Conservation (phyloP, 2,113 vertebrate genomes). For the Naja naja region DNA sequence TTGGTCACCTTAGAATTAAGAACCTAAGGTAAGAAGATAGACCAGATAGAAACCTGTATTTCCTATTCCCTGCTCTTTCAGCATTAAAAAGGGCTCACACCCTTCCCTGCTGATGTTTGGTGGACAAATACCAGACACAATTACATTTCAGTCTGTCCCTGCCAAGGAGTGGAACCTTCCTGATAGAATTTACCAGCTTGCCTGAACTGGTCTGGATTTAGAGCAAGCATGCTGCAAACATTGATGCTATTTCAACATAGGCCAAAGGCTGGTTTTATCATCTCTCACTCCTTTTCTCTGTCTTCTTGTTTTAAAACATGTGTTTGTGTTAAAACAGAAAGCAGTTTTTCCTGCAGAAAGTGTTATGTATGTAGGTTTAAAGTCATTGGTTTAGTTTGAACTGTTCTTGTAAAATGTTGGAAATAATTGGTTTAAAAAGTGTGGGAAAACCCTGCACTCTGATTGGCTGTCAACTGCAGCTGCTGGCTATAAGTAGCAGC, state of each 20-base stretch:
- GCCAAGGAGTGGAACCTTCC: background rate
- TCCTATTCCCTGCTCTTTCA: background rate
- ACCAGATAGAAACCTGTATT: background rate
- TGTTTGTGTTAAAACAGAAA: conserved; percentile 47
- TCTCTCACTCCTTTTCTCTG: conserved; percentile 3
- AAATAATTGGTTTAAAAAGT: too few relatives aligned
- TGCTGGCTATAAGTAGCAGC: too few relatives aligned
- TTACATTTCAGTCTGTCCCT: background rate
- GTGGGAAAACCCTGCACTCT: too few relatives aligned
- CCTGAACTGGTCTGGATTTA: background rate
- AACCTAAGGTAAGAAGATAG: background rate
- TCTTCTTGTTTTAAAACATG: conserved; percentile 15
- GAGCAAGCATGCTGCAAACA: background rate
- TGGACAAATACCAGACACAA: background rate
- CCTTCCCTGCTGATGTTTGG: fast-evolving
- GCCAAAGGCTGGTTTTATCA: background rate
- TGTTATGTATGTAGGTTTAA: too few relatives aligned
- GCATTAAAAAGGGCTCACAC: background rate
- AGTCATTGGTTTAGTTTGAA: too few relatives aligned
- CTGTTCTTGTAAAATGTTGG: too few relatives aligned
- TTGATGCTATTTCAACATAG: conserved; percentile 27
- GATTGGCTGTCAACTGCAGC: too few relatives aligned
- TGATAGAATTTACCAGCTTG: conserved; percentile 1
- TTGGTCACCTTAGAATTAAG: background rate
- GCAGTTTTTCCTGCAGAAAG: conserved; percentile 31